Conservation (phyloP, 2,113 vertebrate genomes). For the Datnioides undecimradiatus region DNA sequence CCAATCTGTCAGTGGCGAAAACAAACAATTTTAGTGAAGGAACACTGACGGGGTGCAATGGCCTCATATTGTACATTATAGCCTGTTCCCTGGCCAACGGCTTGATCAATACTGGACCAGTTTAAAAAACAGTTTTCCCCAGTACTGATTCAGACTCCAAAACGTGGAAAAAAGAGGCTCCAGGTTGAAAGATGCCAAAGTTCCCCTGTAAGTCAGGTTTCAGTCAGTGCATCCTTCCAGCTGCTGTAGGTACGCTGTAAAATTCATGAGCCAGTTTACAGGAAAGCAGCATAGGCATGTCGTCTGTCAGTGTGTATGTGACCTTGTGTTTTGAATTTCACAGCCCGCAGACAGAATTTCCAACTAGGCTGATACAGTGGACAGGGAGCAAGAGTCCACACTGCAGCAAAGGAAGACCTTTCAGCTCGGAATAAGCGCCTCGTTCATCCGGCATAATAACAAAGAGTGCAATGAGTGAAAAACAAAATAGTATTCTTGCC, state of each 20-base stretch:
- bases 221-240: not conserved
- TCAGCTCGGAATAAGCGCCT: not conserved
- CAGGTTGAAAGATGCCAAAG: too few species aligned
- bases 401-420: not conserved
- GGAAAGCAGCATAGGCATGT: not conserved
- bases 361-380: not conserved
- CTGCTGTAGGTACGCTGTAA: conserved; percentile 3
- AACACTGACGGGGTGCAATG: too few species aligned
- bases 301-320: not conserved
- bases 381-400: not conserved
- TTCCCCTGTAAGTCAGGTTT: not conserved
- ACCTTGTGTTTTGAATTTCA: conserved; percentile 23
- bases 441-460: not conserved
- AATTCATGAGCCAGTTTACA: conserved; percentile 10
- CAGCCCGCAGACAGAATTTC: conserved; percentile 16
- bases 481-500: not conserved
- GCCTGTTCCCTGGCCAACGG: too few species aligned
- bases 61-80: too few species aligned
- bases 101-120: too few species aligned
- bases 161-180: too few species aligned
- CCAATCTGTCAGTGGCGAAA: too few species aligned
- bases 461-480: not conserved
- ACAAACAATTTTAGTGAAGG: too few species aligned
- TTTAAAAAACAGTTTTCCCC: too few species aligned
- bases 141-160: too few species aligned